Evolutionary conservation across 1,140 invertebrate genomes (phyloP).

Genomic region (Trichomalopsis sarcophagae): DNA sequence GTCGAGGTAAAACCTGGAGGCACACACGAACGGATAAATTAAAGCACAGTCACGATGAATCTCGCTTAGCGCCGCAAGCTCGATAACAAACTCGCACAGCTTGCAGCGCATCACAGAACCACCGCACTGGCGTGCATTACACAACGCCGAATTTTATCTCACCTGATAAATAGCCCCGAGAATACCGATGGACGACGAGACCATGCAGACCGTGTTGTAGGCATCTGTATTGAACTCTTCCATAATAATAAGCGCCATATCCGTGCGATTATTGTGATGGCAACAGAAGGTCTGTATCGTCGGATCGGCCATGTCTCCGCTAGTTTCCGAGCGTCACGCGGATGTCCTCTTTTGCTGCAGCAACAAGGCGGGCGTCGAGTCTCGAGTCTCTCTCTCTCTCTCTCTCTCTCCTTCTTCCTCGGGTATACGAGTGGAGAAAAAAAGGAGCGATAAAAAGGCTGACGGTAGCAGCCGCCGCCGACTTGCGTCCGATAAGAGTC

Average conservation of each 20-base stretch:
- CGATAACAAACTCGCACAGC: no score
- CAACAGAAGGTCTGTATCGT: slow-evolving; percentile 89
- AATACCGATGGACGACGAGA: slow-evolving; percentile 83
- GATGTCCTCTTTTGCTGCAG: neutral
- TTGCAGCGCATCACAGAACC: no score
- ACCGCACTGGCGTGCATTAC: neutral
- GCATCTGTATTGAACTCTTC: slow-evolving; percentile 81
- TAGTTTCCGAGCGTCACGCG: neutral
- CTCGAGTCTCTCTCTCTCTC: neutral
- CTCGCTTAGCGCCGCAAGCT: no score
- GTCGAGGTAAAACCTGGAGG: slow-evolving; percentile 74
- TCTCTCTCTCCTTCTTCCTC: neutral
- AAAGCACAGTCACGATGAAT: no score
- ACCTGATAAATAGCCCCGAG: slow-evolving; percentile 86
- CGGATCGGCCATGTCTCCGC: slow-evolving; percentile 81
- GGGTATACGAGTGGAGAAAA: neutral
- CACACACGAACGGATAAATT: neutral
- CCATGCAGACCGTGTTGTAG: slow-evolving; percentile 83
- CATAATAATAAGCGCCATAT: slow-evolving; percentile 79
- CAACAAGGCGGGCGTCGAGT: neutral
- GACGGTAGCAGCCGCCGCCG: neutral
- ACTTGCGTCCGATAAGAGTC: neutral
- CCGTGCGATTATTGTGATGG: slow-evolving; percentile 79
- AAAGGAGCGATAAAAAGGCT: slow-evolving; percentile 1
- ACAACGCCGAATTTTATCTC: slow-evolving; percentile 46